These are phyloP conservation scores for Drosophila saltans DNA, from an alignment of 1,140 invertebrate genomes.

Conservation along the genomic window DNA sequence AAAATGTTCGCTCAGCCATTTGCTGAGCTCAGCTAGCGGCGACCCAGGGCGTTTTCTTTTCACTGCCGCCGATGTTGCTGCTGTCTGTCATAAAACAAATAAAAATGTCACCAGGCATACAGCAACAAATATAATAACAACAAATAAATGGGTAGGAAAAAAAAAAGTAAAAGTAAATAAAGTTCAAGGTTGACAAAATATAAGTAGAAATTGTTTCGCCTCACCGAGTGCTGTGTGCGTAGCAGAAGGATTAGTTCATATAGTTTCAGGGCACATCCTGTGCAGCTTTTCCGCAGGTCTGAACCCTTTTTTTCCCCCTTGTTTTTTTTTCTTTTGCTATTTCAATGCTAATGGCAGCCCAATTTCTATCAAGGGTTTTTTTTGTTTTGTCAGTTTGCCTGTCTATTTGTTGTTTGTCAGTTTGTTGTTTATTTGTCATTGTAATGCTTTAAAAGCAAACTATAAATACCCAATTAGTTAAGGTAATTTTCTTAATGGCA, in stretches of 20 bases:
- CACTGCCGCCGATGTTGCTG: conserved; percentile 13
- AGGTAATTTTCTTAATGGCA: conserved; percentile 69
- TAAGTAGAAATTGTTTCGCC: conserved; percentile 40
- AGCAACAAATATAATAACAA: conserved; percentile 6
- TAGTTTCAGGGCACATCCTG: conserved; percentile 71
- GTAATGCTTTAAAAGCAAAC: conserved; percentile 12
- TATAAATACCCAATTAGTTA: conserved; percentile 78
- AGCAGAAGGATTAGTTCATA: conserved; percentile 63
- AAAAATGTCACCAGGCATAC: conserved; percentile 74
- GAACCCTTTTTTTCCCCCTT: conserved; percentile 29
- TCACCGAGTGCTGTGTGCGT: conserved; percentile 34
- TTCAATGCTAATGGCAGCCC: conserved; percentile 64
- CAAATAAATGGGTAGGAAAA: conserved; percentile 18
- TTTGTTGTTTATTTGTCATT: conserved; percentile 63
- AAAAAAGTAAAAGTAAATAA: conserved; percentile 66
- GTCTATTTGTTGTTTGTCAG: conserved; percentile 66
- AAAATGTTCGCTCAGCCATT: conserved; percentile 47
- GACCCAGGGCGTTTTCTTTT: conserved; percentile 40
- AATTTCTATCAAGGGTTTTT: conserved; percentile 47
- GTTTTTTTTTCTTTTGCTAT: conserved; percentile 9
- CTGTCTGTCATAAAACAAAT: conserved; percentile 76
- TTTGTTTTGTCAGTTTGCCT: conserved; percentile 56
- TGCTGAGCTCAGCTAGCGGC: conserved; percentile 39
- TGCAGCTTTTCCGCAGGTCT: conserved; percentile 70
- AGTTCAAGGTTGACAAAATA: conserved; percentile 68